Evolutionary conservation across 30 jellyfish, hydroid and myxozoan species (phyloP), one percentile per base, ranked within the genome.

Genomic region (Sanderia malayensis): DNA sequence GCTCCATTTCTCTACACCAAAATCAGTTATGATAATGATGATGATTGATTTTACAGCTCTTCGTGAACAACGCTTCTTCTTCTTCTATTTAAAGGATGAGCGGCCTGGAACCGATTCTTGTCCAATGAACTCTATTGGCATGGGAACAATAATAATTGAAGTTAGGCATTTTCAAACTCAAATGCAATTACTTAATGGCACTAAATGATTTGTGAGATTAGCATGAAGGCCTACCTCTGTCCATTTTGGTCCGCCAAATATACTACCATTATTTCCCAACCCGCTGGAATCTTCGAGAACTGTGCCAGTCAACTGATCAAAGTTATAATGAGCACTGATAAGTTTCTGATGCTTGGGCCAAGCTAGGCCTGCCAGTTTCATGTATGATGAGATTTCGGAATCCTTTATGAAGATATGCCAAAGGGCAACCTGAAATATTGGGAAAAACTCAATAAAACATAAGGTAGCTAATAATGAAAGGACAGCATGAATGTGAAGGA

Each of bases 281-380:
- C 86, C 95, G 32, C 98, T 83, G 24, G 83, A 62, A 44, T 90
- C 98, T 2, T 67, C 47, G 19, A 90, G 73, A 22, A 44, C 64
- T 7, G 87, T 25, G 15, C 94, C 89, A 33, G 94, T 72, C 29
- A 72, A 53, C 44, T 90, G 96, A 83, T 90, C 96, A 25, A 90
- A 66, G 13, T 88, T 69, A 46, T 74, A 90, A 44, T 90, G 96
- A 2, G 95, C 98, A 52, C 85, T 74, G 23, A 90, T 58, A 9
- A 84, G 55, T 30, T 80, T 88, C 72, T 83, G 95, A 62, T 90
- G 98, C 58, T 78, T 71, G 13, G 88, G 95, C 98, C 98, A 90
- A 44, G 77, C 87, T 29, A 89, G 58, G 26, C 95, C 97, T 31
- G 95, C 91, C 10, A 84, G 55, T 47, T 70, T 78, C 92, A 90